Conservation (phyloP, 1,140 invertebrate species). For the Theocolax elegans region DNA sequence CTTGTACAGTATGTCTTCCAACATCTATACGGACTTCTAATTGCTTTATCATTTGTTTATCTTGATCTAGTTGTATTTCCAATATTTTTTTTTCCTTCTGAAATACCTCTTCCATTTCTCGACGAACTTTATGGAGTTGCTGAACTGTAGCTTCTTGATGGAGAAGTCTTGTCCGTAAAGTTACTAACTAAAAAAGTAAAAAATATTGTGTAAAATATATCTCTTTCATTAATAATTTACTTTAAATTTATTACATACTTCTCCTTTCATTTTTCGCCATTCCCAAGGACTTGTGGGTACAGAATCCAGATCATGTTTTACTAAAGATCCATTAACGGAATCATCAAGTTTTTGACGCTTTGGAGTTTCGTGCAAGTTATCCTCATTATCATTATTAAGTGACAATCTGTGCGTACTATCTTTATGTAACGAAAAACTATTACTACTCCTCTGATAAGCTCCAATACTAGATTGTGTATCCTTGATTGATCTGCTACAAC, state of each 20-base stretch:
- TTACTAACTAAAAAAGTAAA: slow-evolving; percentile 60
- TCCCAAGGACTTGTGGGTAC: slow-evolving; percentile 51
- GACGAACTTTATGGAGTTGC: slow-evolving; percentile 60
- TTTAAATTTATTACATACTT: slow-evolving; percentile 39
- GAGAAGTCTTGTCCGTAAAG: slow-evolving; percentile 56
- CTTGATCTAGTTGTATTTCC: slow-evolving; percentile 56
- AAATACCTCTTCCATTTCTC: slow-evolving; percentile 64
- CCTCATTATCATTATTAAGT: not conserved
- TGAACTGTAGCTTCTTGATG: slow-evolving; percentile 61
- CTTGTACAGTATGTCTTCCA: slow-evolving; percentile 55
- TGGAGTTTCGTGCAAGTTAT: slow-evolving; percentile 22
- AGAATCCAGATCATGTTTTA: slow-evolving; percentile 16
- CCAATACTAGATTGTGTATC: slow-evolving; percentile 33
- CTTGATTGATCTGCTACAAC: slow-evolving; percentile 46
- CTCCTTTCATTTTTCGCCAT: slow-evolving; percentile 49
- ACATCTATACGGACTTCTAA: slow-evolving; percentile 59
- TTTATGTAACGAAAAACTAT: not conserved
- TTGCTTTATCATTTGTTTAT: slow-evolving; percentile 62
- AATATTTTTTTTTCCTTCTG: slow-evolving; percentile 62
- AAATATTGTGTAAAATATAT: slow-evolving; percentile 1
- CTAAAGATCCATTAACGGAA: not conserved
- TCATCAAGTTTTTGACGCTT: slow-evolving; percentile 23
- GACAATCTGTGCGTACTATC: not conserved
- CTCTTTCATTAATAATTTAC: not conserved
- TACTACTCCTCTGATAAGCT: slow-evolving; percentile 2